Base-by-base conservation (phyloP, 2,797 vertebrate genomes). In the Gallinago nigripennis region DNA sequence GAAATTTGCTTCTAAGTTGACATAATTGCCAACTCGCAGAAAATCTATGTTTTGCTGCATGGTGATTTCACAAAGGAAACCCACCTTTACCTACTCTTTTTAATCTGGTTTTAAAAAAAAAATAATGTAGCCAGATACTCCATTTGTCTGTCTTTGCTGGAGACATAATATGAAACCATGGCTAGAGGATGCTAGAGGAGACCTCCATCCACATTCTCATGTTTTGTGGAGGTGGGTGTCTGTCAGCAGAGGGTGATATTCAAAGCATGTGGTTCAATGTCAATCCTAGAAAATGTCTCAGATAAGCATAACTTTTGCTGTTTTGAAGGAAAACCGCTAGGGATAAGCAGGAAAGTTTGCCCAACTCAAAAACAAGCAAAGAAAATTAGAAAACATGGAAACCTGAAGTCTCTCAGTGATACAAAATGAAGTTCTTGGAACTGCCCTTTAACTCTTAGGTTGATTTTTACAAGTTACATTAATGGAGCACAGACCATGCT, bases 241-340 rank as follows among this genome's bases (percentile, higher is more conserved):
- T 86, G 31, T 58, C 78, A 82, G 66, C 58, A 64, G 50, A 56
- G 61, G 33, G 16, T 88, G 28, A 14, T 58, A 54, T 5, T 84
- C 35, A 57, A 60, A 80, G 72, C n/a, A 33, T 0, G 0, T 58
- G 25, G 16, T 73, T 90, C 31, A 21, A 2, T 0, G 0, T 11
- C 35, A 69, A 31, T 73, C 43, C 65, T 66, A 33, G 24, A 31
- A 88, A 54, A n/a, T 37, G 11, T 46, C 23, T 64, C 13, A 57
- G 71, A 50, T 54, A 53, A 61, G 30, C 25, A 50, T 45, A 81
- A 35, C 5, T 4, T 73, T 17, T n/a, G 28, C n/a, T 80, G 4
- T 88, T 95, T n/a, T 8, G 23, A 85, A 70, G 60, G 51, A 64
- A 90, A 18, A 37, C 23, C 4, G 2, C 28, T 53, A 53, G 28